phyloP scores from a whole-genome alignment of 2,888 invertebrate genomes.

The Cerastoderma edule region DNA sequence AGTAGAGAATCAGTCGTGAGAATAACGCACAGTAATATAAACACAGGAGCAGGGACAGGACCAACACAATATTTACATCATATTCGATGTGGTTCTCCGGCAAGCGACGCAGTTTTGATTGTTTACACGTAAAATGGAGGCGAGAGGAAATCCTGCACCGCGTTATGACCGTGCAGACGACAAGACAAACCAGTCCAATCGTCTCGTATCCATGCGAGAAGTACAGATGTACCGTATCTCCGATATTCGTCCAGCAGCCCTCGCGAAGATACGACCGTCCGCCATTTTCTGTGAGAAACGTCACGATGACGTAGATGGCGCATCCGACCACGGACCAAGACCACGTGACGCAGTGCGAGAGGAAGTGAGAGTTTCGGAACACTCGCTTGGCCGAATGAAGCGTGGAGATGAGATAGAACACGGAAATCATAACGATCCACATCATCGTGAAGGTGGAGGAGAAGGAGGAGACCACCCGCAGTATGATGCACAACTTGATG shows the following conservation, averaged over 20 bases:
- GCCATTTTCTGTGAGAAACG: conserved; percentile 25
- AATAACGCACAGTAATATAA: conserved; percentile 34
- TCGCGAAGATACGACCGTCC: conserved; percentile 13
- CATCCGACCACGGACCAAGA: conserved; percentile 39
- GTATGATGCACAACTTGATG: conserved; percentile 30
- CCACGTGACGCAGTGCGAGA: conserved; percentile 48
- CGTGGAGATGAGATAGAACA: conserved; percentile 41
- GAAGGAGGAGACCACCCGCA: conserved; percentile 34
- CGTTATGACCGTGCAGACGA: conserved; percentile 9
- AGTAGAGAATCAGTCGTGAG: conserved; percentile 20
- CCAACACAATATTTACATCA: conserved; percentile 22
- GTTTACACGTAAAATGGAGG: not conserved
- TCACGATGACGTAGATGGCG: conserved; percentile 37
- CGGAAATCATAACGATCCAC: conserved; percentile 42
- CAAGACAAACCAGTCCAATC: conserved; percentile 26
- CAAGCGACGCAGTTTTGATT: conserved; percentile 1
- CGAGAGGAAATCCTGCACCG: conserved; percentile 25
- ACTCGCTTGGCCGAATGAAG: conserved; percentile 45
- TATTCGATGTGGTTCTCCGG: conserved; percentile 14
- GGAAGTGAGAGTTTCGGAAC: conserved; percentile 40
- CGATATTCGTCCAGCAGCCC: conserved; percentile 36
- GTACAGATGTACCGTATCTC: conserved; percentile 41
- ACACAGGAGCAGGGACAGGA: conserved; percentile 15
- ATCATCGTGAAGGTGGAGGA: conserved; percentile 35
- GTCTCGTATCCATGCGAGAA: conserved; percentile 44